A percentile compares a stretch with the other conserved stretches of the same genome.
phyloP scores from a whole-genome alignment of 1,140 invertebrate genomes.

The Solen grandis region DNA sequence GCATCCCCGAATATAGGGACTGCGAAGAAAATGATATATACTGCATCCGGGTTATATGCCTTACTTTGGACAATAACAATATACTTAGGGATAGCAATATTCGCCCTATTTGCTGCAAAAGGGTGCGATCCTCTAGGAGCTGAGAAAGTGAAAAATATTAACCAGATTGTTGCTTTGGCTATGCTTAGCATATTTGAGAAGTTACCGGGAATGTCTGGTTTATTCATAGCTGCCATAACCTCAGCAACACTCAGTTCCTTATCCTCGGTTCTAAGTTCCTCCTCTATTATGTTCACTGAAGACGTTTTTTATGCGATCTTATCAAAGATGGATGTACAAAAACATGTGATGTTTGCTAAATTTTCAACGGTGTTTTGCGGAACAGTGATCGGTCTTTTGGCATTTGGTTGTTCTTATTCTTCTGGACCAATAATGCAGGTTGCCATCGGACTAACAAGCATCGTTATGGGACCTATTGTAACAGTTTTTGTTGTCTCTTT shows the following conservation, averaged over 20 bases:
- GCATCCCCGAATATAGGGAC: constrained; percentile 7
- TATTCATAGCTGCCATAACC: constrained; percentile 30
- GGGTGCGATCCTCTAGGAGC: constrained; percentile 28
- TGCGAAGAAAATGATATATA: constrained; percentile 8
- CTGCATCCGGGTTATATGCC: constrained; percentile 20
- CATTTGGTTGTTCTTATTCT: constrained; percentile 28
- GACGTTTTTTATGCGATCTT: constrained; percentile 30
- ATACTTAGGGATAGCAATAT: constrained; percentile 16
- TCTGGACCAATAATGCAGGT: constrained; percentile 27
- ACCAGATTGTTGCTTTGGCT: constrained; percentile 39
- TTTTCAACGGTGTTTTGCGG: too few relatives aligned
- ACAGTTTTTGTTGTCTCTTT: constrained; percentile 18
- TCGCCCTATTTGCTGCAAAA: constrained; percentile 4
- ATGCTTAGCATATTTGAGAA: constrained; percentile 27
- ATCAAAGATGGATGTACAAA: not conserved
- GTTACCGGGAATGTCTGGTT: constrained; percentile 13
- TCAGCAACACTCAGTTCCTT: constrained; percentile 29
- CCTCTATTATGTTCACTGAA: constrained; percentile 6
- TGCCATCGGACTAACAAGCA: constrained; percentile 11
- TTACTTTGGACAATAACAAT: constrained; percentile 5
- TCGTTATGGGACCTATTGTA: not conserved
- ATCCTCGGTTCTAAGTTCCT: constrained; percentile 25
- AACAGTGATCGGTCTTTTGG: constrained; percentile 9
- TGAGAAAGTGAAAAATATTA: constrained; percentile 13
- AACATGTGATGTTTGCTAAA: constrained; percentile 10